These are phyloP conservation scores for Yponomeuta cagnagella DNA, from an alignment of 2,888 invertebrate species.

Conservation along the genomic window DNA sequence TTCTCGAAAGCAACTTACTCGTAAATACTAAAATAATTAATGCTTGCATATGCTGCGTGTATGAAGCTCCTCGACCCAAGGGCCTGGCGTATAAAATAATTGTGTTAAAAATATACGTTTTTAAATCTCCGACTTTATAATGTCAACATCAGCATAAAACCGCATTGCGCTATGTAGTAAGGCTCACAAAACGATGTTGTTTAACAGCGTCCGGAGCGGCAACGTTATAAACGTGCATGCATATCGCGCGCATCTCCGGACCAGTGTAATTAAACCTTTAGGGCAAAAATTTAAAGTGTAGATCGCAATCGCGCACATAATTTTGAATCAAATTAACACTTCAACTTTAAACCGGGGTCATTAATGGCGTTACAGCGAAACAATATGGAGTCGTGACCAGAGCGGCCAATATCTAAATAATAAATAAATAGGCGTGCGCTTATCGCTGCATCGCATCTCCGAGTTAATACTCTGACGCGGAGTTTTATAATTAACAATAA, in stretches of 20 bases:
- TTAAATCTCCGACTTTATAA: constrained; percentile 42
- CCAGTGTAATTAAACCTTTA: constrained; percentile 66
- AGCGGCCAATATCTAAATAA: constrained; percentile 71
- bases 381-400: constrained; percentile 73
- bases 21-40: not conserved
- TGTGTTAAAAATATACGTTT: constrained; percentile 38
- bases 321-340: constrained; percentile 76
- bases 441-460: constrained; percentile 66
- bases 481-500: constrained; percentile 76
- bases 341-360: constrained; percentile 74
- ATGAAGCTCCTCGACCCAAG: not conserved
- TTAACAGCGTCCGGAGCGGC: constrained; percentile 33
- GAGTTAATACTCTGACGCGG: constrained; percentile 66
- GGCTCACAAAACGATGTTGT: constrained; percentile 37
- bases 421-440: constrained; percentile 69
- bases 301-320: constrained; percentile 70
- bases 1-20: not conserved
- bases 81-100: constrained; percentile 30
- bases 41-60: not conserved
- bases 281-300: constrained; percentile 66
- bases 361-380: constrained; percentile 71
- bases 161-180: constrained; percentile 39
- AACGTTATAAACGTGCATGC: constrained; percentile 36
- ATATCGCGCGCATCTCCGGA: constrained; percentile 39
- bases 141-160: constrained; percentile 43